Percentiles rank a stretch among this genome's conserved stretches.
Conservation (phyloP, 2,888 invertebrate species). For the Cyrtodaria siliqua region DNA sequence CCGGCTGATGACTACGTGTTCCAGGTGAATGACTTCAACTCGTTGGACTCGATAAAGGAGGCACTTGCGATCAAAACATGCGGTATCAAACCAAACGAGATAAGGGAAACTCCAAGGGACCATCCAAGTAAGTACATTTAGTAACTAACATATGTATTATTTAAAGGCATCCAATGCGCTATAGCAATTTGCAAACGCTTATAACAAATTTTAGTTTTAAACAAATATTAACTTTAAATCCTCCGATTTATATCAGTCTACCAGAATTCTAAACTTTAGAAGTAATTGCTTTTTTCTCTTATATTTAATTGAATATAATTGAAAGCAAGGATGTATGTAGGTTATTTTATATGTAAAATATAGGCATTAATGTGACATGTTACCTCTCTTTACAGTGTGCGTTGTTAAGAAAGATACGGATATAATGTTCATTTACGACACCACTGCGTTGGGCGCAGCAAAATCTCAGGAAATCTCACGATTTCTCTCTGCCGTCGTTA, state of each 20-base stretch:
- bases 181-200: too few species aligned
- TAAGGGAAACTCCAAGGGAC: constrained; percentile 25
- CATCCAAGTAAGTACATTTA: constrained; percentile 37
- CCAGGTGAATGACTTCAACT: constrained; percentile 73
- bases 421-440: constrained; percentile 70
- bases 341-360: too few species aligned
- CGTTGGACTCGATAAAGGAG: constrained; percentile 75
- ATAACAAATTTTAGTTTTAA: too few species aligned
- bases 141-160: too few species aligned
- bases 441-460: constrained; percentile 57
- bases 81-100: constrained; percentile 45
- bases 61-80: constrained; percentile 77
- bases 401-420: constrained; percentile 56
- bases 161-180: too few species aligned
- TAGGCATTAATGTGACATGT: too few species aligned
- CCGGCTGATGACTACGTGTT: constrained; percentile 73
- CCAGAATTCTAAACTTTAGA: too few species aligned
- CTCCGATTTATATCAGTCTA: too few species aligned
- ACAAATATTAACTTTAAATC: too few species aligned
- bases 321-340: too few species aligned
- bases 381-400: constrained; percentile 55
- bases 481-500: constrained; percentile 53
- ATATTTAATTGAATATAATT: too few species aligned
- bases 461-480: constrained; percentile 55
- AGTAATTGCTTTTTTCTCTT: too few species aligned